A percentile compares a stretch with the other conserved stretches of the same genome.
These are phyloP conservation scores for Rhingia rostrata DNA, from an alignment of 2,888 invertebrate species.

Conservation along the genomic window DNA sequence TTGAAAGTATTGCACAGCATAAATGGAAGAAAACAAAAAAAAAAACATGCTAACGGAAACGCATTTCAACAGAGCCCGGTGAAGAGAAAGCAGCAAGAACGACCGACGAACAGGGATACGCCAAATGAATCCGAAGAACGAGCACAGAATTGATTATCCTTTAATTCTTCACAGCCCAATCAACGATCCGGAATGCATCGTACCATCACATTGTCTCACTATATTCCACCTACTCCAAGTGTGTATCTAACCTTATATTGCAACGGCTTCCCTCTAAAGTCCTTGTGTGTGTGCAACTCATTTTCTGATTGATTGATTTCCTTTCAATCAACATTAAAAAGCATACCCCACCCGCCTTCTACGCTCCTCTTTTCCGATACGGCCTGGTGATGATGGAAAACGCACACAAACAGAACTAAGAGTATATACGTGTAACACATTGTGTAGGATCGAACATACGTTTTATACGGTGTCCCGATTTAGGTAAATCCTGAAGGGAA, in stretches of 20 bases:
- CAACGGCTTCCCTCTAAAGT: constrained; percentile 8
- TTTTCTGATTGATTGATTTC: constrained; percentile 74
- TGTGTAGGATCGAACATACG: constrained; percentile 2
- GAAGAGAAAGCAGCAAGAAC: not conserved
- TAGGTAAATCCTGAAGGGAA: constrained; percentile 39
- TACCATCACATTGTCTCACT: constrained; percentile 35
- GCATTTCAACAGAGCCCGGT: constrained; percentile 20
- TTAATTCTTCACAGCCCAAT: constrained; percentile 70
- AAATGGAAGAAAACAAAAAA: constrained; percentile 14
- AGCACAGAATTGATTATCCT: constrained; percentile 72
- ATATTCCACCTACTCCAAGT: not conserved
- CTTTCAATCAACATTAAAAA: constrained; percentile 70
- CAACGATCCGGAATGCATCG: constrained; percentile 62
- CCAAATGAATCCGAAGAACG: constrained; percentile 57
- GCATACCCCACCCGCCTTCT: not conserved
- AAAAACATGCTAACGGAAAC: not conserved
- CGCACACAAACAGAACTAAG: not conserved
- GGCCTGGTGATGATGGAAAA: not conserved
- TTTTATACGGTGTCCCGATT: constrained; percentile 39
- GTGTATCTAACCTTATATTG: constrained; percentile 6
- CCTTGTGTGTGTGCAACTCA: constrained; percentile 63
- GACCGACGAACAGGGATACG: constrained; percentile 20
- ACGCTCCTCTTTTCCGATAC: not conserved
- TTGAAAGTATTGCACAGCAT: constrained; percentile 23
- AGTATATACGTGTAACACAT: not conserved